Conservation (phyloP, 1,140 invertebrate species). For the Hypsibius dujardini region DNA sequence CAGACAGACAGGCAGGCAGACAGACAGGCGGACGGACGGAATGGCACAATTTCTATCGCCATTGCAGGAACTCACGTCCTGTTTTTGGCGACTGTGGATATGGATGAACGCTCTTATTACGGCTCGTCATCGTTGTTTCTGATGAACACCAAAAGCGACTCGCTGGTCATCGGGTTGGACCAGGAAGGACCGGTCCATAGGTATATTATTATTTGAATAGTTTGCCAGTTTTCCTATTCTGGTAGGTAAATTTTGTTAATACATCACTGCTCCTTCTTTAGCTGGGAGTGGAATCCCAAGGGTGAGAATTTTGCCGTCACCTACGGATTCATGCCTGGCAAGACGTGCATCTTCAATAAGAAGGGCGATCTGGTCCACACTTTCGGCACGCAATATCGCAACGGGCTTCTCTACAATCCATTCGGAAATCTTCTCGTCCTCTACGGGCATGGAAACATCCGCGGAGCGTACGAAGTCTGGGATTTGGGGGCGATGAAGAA, state of each 20-base stretch:
- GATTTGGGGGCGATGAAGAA: slow-evolving; percentile 5
- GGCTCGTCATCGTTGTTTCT: slow-evolving; percentile 8
- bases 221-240: too few relatives aligned
- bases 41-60: background rate
- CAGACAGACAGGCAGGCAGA: too few relatives aligned
- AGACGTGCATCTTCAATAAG: slow-evolving; percentile 14
- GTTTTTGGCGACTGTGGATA: background rate
- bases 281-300: slow-evolving; percentile 13
- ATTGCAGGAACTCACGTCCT: slow-evolving; percentile 13
- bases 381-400: slow-evolving; percentile 1
- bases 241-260: too few relatives aligned
- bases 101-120: slow-evolving; percentile 8
- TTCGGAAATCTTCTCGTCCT: slow-evolving; percentile 2
- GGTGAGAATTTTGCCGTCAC: background rate
- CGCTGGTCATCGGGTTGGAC: slow-evolving; percentile 12
- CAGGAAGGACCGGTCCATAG: slow-evolving; percentile 2
- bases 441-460: slow-evolving; percentile 12
- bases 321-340: slow-evolving; percentile 14
- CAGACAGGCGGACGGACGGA: background rate
- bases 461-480: slow-evolving; percentile 6
- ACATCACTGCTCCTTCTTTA: too few relatives aligned
- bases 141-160: slow-evolving; percentile 1
- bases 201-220: too few relatives aligned
- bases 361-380: slow-evolving; percentile 11
- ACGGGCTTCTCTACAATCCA: slow-evolving; percentile 5